Evolutionary conservation across 2,888 invertebrate species (phyloP).

Genomic region (Cantharis rustica): DNA sequence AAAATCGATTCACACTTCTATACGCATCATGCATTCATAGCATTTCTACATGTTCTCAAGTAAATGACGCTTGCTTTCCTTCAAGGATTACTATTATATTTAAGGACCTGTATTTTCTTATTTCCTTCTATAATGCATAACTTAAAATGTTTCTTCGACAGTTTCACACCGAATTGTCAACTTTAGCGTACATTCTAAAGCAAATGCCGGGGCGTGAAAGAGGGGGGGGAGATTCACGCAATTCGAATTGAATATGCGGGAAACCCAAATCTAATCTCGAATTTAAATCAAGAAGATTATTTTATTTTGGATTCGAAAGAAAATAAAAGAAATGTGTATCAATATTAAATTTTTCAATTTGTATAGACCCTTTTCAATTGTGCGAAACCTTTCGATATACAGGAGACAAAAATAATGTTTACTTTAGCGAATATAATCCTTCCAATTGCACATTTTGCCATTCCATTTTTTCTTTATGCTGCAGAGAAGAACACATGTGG

Average conservation of each 20-base stretch:
- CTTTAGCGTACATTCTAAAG: neutral
- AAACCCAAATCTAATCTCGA: neutral
- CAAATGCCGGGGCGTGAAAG: neutral
- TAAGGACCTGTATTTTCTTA: neutral
- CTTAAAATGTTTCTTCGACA: neutral
- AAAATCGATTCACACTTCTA: slow-evolving; percentile 5
- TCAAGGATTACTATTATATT: neutral
- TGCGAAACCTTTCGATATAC: neutral
- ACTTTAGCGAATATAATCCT: neutral
- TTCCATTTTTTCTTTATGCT: slow-evolving; percentile 4
- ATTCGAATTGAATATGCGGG: neutral
- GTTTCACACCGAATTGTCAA: neutral
- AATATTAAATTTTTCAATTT: slow-evolving; percentile 1
- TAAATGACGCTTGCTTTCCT: slow-evolving; percentile 11
- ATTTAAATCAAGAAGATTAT: neutral
- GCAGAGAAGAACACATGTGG: slow-evolving; percentile 11
- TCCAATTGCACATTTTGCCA: slow-evolving; percentile 7
- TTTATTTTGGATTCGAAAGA: neutral
- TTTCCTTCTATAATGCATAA: neutral
- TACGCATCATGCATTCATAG: slow-evolving; percentile 17
- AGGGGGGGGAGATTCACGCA: neutral
- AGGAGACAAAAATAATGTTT: neutral
- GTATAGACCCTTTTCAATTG: neutral
- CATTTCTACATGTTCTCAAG: slow-evolving; percentile 11
- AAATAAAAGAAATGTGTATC: slow-evolving; percentile 1